Base-by-base conservation (phyloP, 1,140 invertebrate species). In the Holcopasites calliopsidis region DNA sequence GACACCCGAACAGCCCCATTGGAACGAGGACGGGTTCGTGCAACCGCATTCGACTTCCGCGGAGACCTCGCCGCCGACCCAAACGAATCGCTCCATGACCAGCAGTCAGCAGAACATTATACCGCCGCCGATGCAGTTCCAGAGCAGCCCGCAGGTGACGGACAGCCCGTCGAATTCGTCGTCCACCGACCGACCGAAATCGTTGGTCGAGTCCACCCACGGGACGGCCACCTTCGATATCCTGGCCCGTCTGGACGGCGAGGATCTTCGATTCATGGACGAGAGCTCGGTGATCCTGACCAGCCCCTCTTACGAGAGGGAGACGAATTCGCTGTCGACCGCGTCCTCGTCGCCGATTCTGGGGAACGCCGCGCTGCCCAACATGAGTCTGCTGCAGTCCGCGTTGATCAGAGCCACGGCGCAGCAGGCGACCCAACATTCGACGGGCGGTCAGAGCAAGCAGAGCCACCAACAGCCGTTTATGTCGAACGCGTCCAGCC, bases 211-310 rank as follows among this genome's bases (percentile, higher is more conserved):
- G 2, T 89, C 91, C 26, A 83, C 89, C 40, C 89, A 91, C 8
- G 92, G 91, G 47, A 92, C 93, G 78, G 92, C 89, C n/a, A 95
- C 94, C 31, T 96, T 95, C 86, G 96, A 97, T 86, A 92, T 96
- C 69, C 90, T 97, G 62, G 93, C 95, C 31, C 95, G 95, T 69
- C 90, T 97, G 84, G 96, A 97, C 87, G 95, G 94, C 55, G 95
- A 95, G 16, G 97, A 97, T 90, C 90, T 97, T 44, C 93, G 95
- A 21, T 98, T 94, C 87, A 97, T 97, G 97, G 97, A 97, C 87
- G 97, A 98, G 86, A 97, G 96, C 89, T 97, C 96, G 7, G 93
- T 97, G 38, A 95, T 96, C 77, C 91, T 97, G 55, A 93, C 95
- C 23, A 96, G 95, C 71, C 95, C 96, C 31, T 94, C 93, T 55